Conservation (phyloP, 2,797 vertebrate species). For the Bradypodion ventrale region DNA sequence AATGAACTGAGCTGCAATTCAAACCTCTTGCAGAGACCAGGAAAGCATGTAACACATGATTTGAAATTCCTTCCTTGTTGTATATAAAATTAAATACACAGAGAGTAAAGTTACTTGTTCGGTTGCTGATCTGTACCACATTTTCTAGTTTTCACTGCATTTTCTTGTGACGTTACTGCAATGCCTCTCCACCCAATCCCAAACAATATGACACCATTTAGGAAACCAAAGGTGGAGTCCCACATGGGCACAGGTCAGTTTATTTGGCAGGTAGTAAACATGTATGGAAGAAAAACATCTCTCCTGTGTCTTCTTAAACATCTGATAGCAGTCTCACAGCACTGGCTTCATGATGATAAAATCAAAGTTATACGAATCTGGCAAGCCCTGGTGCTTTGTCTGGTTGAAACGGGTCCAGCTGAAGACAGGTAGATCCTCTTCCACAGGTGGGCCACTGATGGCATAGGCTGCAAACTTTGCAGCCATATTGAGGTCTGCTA, state of each 20-base stretch:
- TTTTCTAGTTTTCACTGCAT: no score
- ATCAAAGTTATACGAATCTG: conserved; percentile 81
- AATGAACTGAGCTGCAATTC: no score
- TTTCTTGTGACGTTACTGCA: not conserved
- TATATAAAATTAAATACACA: no score
- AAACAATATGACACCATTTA: not conserved
- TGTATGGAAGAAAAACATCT: conserved; percentile 19
- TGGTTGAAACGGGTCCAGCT: conserved; percentile 84
- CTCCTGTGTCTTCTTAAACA: not conserved
- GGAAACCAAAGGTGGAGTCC: conserved; percentile 8
- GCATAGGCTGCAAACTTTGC: conserved; percentile 78
- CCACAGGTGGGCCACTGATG: conserved; percentile 85
- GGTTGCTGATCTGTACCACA: no score
- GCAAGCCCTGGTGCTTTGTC: conserved; percentile 83
- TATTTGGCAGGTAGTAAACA: conserved; percentile 60
- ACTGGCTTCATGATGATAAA: conserved; percentile 83
- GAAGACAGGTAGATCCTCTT: conserved; percentile 83
- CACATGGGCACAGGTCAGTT: conserved; percentile 26
- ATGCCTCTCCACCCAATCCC: not conserved
- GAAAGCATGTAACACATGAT: no score
- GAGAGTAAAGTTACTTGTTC: no score
- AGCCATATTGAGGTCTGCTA: conserved; percentile 85
- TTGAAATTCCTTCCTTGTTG: no score
- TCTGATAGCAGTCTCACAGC: conserved; percentile 47
- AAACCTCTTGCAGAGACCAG: no score